Percentiles rank a stretch among this genome's conserved stretches.
phyloP scores from a whole-genome alignment of 2,888 invertebrate genomes.

The Sarcophaga variegata region DNA sequence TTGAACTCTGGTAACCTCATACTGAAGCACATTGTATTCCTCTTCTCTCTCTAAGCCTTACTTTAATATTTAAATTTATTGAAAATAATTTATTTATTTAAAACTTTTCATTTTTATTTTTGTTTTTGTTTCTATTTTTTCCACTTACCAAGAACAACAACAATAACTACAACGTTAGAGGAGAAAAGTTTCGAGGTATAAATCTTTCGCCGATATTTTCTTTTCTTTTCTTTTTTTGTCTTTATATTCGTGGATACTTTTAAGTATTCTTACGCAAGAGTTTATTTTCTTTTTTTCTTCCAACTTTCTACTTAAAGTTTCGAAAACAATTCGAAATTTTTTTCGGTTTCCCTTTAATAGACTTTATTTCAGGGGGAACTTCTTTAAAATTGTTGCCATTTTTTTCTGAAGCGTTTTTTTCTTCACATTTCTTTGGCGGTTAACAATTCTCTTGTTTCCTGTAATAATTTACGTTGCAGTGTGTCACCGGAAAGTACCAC shows the following conservation, averaged over 20 bases:
- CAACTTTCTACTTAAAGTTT: slow-evolving; percentile 26
- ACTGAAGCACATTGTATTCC: too few relatives aligned
- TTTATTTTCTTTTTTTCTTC: background rate
- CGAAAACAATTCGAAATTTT: background rate
- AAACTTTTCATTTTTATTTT: too few relatives aligned
- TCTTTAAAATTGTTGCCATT: slow-evolving; percentile 5
- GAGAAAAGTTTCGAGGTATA: slow-evolving; percentile 25
- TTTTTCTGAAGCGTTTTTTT: background rate
- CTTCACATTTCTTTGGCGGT: slow-evolving; percentile 4
- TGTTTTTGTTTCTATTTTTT: slow-evolving; percentile 4
- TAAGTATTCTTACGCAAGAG: background rate
- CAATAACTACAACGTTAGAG: background rate
- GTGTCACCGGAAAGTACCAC: slow-evolving; percentile 38
- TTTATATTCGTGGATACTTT: slow-evolving; percentile 2
- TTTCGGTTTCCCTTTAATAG: background rate
- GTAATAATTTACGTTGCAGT: slow-evolving; percentile 47
- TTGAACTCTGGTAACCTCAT: background rate
- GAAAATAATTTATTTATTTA: background rate
- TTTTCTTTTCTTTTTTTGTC: background rate
- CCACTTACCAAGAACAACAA: background rate
- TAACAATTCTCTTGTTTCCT: slow-evolving; percentile 46
- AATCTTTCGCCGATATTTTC: slow-evolving; percentile 21
- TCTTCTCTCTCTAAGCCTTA: too few relatives aligned
- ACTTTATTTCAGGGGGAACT: background rate
- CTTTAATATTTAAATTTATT: slow-evolving; percentile 15